Conservation (phyloP, 2,797 vertebrate species). For the Euphonia xanthogaster region DNA sequence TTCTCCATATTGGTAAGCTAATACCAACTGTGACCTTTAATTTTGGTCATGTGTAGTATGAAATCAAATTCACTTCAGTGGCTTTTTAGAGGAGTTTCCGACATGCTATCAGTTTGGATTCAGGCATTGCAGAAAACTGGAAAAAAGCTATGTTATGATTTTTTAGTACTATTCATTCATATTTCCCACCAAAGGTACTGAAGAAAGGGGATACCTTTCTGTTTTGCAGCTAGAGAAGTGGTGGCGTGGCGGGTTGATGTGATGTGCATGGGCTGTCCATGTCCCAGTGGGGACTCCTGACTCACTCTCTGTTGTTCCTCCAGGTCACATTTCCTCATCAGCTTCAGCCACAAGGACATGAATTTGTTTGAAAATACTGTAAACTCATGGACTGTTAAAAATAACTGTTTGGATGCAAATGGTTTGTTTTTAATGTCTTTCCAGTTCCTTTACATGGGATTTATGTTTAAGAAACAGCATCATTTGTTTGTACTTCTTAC, state of each 20-base stretch:
- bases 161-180: background rate
- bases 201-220: background rate
- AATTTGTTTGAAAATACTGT: slow-evolving; percentile 33
- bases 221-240: background rate
- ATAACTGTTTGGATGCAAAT: slow-evolving; percentile 42
- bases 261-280: fast-evolving
- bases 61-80: background rate
- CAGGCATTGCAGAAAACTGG: background rate
- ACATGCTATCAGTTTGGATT: background rate
- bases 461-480: slow-evolving; percentile 18
- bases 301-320: background rate
- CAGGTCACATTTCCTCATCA: background rate
- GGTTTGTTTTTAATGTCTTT: slow-evolving; percentile 35
- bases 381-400: slow-evolving; percentile 36
- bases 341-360: background rate
- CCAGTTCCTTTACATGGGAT: background rate
- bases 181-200: background rate
- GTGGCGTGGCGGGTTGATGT: fast-evolving
- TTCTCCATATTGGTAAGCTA: background rate
- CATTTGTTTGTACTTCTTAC: slow-evolving; percentile 44
- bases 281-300: background rate
- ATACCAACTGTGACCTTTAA: background rate
- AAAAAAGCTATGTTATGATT: background rate
- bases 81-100: background rate
- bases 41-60: background rate